A percentile compares a stretch with the other conserved stretches of the same genome.
Conservation (phyloP, 64 coral and sea anemone species). For the Pocillopora verrucosa region DNA sequence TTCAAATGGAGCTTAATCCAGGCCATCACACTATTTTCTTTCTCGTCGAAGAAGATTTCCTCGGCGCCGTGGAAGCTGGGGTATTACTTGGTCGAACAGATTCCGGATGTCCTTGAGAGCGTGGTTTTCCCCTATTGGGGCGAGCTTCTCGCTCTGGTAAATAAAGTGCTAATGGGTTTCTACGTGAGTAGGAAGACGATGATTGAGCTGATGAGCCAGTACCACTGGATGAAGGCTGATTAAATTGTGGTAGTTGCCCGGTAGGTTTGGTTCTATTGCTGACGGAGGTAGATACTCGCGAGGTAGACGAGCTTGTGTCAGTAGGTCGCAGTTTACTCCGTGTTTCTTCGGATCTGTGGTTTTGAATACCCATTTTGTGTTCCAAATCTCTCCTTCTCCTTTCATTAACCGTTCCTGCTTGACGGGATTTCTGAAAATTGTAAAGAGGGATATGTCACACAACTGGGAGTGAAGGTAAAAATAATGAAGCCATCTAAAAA, state of each 20-base stretch:
- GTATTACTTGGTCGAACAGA: neutral
- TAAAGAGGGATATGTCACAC: neutral
- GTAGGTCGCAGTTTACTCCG: neutral
- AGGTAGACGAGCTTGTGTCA: neutral
- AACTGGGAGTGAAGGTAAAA: too few relatives aligned
- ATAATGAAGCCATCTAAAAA: too few relatives aligned
- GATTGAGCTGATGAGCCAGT: neutral
- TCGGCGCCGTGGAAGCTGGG: neutral
- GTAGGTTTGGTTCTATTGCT: neutral
- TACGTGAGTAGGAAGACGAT: neutral
- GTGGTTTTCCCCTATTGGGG: neutral
- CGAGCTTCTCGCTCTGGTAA: neutral
- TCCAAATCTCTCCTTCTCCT: neutral
- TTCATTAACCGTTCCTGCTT: neutral
- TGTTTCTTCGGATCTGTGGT: neutral
- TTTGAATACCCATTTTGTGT: neutral
- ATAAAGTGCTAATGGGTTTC: neutral
- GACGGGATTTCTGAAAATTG: neutral
- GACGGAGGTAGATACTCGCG: neutral
- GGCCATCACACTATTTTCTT: slow-evolving; percentile 19
- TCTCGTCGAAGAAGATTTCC: neutral
- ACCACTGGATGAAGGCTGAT: neutral
- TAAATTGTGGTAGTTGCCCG: neutral
- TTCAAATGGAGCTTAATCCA: neutral
- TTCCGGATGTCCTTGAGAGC: neutral